Conservation (phyloP, 2,113 vertebrate species). For the Eira barbara region DNA sequence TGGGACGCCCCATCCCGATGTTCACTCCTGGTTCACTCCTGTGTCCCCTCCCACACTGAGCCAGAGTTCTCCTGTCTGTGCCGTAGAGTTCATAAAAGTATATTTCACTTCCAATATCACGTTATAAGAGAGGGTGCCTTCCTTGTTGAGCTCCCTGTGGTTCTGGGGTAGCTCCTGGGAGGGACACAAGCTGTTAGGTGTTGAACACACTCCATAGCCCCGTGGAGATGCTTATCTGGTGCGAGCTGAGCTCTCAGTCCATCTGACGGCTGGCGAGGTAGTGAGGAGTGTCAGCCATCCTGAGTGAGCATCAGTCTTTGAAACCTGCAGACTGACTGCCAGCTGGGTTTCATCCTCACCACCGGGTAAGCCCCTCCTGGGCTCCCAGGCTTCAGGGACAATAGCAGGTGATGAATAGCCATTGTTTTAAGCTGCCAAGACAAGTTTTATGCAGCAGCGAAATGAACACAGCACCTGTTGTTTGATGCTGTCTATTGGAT, state of each 20-base stretch:
- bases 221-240: no score
- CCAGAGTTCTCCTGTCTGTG: background rate
- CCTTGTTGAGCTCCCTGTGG: background rate
- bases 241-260: no score
- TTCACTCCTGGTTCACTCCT: background rate
- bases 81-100: background rate
- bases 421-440: background rate
- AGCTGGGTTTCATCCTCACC: background rate
- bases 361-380: background rate
- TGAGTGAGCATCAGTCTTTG: no score
- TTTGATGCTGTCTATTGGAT: no score
- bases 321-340: no score
- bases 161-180: background rate
- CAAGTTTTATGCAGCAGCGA: background rate
- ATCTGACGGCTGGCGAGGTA: no score
- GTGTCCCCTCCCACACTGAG: background rate
- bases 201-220: no score
- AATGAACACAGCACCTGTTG: background rate
- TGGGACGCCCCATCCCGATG: fast-evolving
- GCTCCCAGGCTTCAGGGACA: background rate
- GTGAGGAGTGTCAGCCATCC: no score
- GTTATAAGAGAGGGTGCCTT: background rate
- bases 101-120: background rate
- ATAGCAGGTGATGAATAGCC: background rate
- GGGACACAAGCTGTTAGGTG: no score